phyloP scores from a whole-genome alignment of 2,113 vertebrate genomes.

The Psittacara wagleri region DNA sequence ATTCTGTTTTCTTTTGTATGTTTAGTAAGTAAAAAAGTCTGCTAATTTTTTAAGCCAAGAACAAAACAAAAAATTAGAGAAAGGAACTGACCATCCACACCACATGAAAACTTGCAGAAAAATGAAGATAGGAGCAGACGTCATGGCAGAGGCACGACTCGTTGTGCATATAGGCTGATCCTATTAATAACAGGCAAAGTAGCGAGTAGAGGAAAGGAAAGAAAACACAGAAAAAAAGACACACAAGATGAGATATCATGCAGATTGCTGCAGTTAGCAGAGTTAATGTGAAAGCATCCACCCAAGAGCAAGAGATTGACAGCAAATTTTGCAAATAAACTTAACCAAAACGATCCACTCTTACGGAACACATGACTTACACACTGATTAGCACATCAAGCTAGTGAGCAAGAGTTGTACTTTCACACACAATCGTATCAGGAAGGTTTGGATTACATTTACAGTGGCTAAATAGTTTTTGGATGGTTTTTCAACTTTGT shows the following conservation, averaged over 20 bases:
- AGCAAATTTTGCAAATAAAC: conserved; percentile 68
- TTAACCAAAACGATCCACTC: conserved; percentile 63
- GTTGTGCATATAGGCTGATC: conserved; percentile 89
- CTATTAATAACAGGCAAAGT: conserved; percentile 86
- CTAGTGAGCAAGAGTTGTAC: conserved; percentile 70
- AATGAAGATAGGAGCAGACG: conserved; percentile 81
- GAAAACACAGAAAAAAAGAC: conserved; percentile 81
- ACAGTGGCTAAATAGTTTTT: neutral
- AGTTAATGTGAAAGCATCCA: conserved; percentile 74
- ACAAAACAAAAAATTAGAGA: conserved; percentile 76
- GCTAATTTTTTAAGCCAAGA: conserved; percentile 61
- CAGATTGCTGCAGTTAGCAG: conserved; percentile 79
- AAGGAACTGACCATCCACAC: conserved; percentile 93
- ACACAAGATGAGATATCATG: conserved; percentile 82
- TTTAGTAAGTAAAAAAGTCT: conserved; percentile 38
- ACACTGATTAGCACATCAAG: conserved; percentile 68
- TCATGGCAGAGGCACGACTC: conserved; percentile 83
- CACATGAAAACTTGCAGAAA: conserved; percentile 94
- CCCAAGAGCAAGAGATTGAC: conserved; percentile 74
- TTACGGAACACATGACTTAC: conserved; percentile 62
- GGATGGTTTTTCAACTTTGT: neutral
- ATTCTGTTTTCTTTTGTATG: conserved; percentile 4
- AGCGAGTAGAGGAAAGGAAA: conserved; percentile 81
- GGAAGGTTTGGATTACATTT: neutral
- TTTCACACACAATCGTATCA: conserved; percentile 72